Percentiles rank a stretch among this genome's conserved stretches.
phyloP scores from a whole-genome alignment of 2,797 vertebrate genomes.

The Gymnocypris eckloni region DNA sequence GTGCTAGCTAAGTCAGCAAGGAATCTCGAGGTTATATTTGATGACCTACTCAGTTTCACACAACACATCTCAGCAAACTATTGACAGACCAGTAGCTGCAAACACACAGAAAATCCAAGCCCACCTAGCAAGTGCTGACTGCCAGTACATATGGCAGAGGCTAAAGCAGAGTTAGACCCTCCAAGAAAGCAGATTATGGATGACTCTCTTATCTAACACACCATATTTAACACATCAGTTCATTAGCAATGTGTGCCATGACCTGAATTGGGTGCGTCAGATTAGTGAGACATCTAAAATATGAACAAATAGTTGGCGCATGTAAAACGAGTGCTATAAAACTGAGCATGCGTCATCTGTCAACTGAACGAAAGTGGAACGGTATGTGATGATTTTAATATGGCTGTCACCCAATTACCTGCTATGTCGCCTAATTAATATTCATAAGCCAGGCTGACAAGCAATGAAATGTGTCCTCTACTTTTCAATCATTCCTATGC shows the following conservation, averaged over 20 bases:
- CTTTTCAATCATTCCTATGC: background rate
- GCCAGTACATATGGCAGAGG: background rate
- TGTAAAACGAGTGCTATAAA: background rate
- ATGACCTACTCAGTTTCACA: background rate
- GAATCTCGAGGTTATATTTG: background rate
- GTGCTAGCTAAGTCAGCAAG: background rate
- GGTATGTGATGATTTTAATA: background rate
- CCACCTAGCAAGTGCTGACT: background rate
- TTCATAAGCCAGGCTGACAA: constrained; percentile 3
- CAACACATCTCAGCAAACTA: constrained; percentile 9
- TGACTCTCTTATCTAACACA: constrained; percentile 17
- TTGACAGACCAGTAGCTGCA: background rate
- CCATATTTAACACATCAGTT: background rate
- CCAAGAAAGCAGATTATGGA: constrained; percentile 3
- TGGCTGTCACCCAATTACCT: constrained; percentile 23
- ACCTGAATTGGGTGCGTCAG: background rate
- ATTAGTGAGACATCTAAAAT: constrained; percentile 7
- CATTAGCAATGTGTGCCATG: background rate
- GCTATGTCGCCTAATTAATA: background rate
- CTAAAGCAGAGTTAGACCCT: background rate
- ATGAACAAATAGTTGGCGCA: background rate
- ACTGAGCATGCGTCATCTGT: background rate
- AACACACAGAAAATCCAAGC: background rate
- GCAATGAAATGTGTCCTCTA: background rate
- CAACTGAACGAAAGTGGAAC: background rate